Percentiles rank a stretch among this genome's conserved stretches.
Conservation (phyloP, 2,797 vertebrate genomes). For the Bradypodion pumilum region DNA sequence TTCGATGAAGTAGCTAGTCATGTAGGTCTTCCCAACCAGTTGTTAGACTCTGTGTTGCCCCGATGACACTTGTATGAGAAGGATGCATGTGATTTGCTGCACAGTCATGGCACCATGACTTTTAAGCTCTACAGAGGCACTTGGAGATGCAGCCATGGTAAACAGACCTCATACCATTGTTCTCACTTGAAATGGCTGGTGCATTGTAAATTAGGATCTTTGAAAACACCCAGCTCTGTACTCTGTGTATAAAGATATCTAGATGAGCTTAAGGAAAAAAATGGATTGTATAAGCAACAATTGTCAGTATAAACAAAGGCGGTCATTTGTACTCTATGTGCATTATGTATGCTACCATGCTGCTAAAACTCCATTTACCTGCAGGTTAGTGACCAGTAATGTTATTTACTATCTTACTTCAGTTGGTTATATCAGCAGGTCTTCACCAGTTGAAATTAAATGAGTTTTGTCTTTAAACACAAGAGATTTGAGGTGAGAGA, state of each 20-base stretch:
- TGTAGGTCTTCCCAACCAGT: not conserved
- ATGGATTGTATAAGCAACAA: not conserved
- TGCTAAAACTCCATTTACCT: conserved; percentile 16
- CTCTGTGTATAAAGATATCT: not conserved
- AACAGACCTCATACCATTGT: not conserved
- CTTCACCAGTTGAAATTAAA: conserved; percentile 4
- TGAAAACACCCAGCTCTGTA: not conserved
- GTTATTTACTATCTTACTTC: conserved; percentile 22
- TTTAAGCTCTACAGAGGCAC: not conserved
- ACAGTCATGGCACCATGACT: not conserved
- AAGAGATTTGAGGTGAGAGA: not conserved
- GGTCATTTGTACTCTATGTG: not conserved
- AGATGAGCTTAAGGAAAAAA: not conserved
- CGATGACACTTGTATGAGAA: not conserved
- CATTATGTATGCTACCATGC: conserved; percentile 4
- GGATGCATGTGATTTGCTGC: not conserved
- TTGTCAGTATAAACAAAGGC: not conserved
- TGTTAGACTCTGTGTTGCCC: not conserved
- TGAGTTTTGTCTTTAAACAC: conserved; percentile 5
- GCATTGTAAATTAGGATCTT: not conserved
- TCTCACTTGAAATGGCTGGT: not conserved
- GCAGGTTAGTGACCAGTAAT: conserved; percentile 11
- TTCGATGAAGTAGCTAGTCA: not conserved
- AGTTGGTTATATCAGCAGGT: not conserved
- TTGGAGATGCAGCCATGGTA: no score